Evolutionary conservation across 2,888 invertebrate genomes (phyloP), one percentile per base, ranked within the genome.

Genomic region (Octonoba sinensis): DNA sequence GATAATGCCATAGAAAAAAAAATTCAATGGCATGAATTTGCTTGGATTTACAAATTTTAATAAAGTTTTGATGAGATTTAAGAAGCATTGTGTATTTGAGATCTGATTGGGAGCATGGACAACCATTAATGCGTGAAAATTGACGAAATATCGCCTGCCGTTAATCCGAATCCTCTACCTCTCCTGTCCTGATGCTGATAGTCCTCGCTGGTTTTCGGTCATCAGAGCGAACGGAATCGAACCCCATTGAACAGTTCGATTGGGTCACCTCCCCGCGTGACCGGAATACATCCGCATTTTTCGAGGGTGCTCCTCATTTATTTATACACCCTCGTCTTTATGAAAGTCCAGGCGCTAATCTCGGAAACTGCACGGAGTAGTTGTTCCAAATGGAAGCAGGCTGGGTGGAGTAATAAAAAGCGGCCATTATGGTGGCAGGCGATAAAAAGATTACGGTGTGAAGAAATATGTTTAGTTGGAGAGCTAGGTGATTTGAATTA

Each of bases 381-480:
- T 71, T 47, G 78, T 72, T 78, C 51, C 59, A 66, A 78, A 78
- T 78, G 78, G 78, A 72, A 71, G 71, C 18, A 16, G 56, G 4
- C 13, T 16, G 27, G 6, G 18, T 20, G 66, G 67, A 69, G 56
- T 44, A 70, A 70, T 57, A 20, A 59, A 57, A 72, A 71, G 22
- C 20, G 24, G 57, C 22, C 57, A 20, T 49, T 65, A 22, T 78
- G 78, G 78, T 20, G 49, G 20, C 59, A 65, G 59, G 64, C 59
- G 78, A 78, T 78, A 78, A 72, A 78, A 78, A 66, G 72, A 66
- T 78, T 72, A 66, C 24, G 59, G 71, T 71, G 59, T 36, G 49
- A 70, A 12, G 66, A 18, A 51, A 66, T 44, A 71, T 78, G 36
- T 36, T 36, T 36, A 36, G 36, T 36, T 36, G 36, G 36, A 6